These are phyloP conservation scores for Loriculus beryllinus DNA, from an alignment of 2,797 vertebrate genomes.

Conservation along the genomic window DNA sequence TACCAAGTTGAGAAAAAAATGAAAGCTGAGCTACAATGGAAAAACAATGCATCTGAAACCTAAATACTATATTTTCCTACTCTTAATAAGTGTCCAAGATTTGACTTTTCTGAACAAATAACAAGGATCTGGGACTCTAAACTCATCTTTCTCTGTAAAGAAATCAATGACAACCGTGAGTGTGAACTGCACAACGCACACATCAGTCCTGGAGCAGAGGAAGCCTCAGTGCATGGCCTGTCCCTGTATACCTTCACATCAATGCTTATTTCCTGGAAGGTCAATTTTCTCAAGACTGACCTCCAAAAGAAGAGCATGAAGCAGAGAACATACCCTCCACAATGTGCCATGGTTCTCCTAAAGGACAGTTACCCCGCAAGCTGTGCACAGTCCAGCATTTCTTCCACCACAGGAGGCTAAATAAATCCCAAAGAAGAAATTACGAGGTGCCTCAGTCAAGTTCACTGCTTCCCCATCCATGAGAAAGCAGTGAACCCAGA, in stretches of 20 bases:
- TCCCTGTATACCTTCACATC: background rate
- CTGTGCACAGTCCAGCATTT: background rate
- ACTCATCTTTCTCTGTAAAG: background rate
- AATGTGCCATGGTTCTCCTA: background rate
- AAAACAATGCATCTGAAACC: background rate
- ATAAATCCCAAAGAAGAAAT: background rate
- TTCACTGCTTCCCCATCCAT: background rate
- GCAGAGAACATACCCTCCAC: accelerated
- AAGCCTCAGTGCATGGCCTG: background rate
- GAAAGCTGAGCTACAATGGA: background rate
- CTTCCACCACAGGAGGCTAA: background rate
- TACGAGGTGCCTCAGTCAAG: accelerated
- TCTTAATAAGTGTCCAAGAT: background rate
- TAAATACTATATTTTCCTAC: background rate
- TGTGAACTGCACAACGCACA: background rate
- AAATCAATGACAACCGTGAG: background rate
- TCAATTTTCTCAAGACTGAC: background rate
- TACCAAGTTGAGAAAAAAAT: background rate
- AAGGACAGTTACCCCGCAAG: background rate
- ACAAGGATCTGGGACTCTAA: background rate
- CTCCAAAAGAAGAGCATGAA: background rate
- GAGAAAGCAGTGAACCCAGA: background rate
- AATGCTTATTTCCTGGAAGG: background rate
- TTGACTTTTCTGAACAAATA: background rate
- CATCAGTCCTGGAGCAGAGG: background rate